Evolutionary conservation across 2,113 vertebrate species (phyloP).

Genomic region (Colistium nudipinnis): DNA sequence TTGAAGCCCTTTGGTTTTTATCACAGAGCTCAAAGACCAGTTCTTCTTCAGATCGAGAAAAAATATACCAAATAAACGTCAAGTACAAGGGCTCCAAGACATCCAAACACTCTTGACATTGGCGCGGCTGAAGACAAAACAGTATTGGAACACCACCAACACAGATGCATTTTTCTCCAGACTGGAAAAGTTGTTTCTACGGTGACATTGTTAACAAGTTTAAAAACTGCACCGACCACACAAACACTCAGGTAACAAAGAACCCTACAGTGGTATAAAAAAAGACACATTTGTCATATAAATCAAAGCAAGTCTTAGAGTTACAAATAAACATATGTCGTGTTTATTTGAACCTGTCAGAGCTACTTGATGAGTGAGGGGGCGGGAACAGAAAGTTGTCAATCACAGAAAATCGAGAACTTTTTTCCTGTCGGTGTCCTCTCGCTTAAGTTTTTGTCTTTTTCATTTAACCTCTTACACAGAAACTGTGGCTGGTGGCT

Average conservation of each 20-base stretch:
- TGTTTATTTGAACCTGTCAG: slow-evolving; percentile 26
- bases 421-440: no score
- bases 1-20: slow-evolving; percentile 62
- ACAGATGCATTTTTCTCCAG: slow-evolving; percentile 20
- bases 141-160: slow-evolving; percentile 35
- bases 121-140: slow-evolving; percentile 8
- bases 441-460: not conserved
- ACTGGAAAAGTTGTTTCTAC: slow-evolving; percentile 22
- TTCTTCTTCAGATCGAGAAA: slow-evolving; percentile 14
- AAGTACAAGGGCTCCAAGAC: slow-evolving; percentile 24
- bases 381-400: slow-evolving; percentile 6
- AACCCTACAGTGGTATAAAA: slow-evolving; percentile 14
- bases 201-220: slow-evolving; percentile 27
- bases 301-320: slow-evolving; percentile 15
- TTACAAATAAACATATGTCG: slow-evolving; percentile 8
- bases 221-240: slow-evolving; percentile 40
- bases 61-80: slow-evolving; percentile 27
- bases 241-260: slow-evolving; percentile 28
- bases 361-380: slow-evolving; percentile 9
- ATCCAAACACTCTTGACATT: slow-evolving; percentile 22
- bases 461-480: not conserved
- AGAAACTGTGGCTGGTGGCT: not conserved
- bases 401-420: slow-evolving; percentile 22
- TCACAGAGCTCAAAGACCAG: slow-evolving; percentile 25
- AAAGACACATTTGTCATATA: not conserved